phyloP scores from a whole-genome alignment of 2,797 vertebrate species.

The Erethizon dorsatum region DNA sequence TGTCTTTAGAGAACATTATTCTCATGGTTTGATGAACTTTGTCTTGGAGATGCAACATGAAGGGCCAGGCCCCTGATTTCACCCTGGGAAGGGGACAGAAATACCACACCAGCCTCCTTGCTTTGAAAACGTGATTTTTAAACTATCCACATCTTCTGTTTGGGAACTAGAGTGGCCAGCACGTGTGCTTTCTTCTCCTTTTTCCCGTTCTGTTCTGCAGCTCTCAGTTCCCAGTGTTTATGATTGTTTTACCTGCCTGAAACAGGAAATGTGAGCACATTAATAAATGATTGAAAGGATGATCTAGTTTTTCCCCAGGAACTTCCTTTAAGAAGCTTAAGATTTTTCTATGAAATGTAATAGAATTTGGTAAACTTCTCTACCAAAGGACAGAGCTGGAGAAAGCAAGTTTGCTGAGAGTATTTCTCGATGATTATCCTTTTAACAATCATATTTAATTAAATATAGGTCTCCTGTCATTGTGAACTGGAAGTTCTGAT shows the following conservation, averaged over 20 bases:
- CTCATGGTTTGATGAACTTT: neutral
- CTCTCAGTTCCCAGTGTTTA: conserved; percentile 58
- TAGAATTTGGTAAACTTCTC: conserved; percentile 52
- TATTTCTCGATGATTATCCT: neutral
- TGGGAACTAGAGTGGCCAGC: conserved; percentile 52
- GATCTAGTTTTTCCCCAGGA: conserved; percentile 8
- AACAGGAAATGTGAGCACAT: conserved; percentile 62
- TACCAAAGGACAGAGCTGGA: neutral
- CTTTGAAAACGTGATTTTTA: conserved; percentile 63
- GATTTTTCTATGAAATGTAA: conserved; percentile 53
- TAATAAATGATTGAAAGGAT: conserved; percentile 68
- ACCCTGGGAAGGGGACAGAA: neutral
- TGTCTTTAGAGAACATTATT: neutral
- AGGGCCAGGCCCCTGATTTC: neutral
- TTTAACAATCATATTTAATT: neutral
- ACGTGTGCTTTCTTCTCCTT: conserved; percentile 38
- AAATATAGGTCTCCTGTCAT: neutral
- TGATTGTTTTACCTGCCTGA: conserved; percentile 70
- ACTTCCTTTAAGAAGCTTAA: conserved; percentile 51
- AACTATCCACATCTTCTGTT: neutral
- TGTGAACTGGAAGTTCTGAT: neutral
- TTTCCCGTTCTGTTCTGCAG: conserved; percentile 18
- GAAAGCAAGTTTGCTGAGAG: neutral
- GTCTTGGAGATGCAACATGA: neutral
- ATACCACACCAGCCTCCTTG: neutral